phyloP scores from a whole-genome alignment of 2,797 vertebrate genomes.

The Rhinichthys osculus region DNA sequence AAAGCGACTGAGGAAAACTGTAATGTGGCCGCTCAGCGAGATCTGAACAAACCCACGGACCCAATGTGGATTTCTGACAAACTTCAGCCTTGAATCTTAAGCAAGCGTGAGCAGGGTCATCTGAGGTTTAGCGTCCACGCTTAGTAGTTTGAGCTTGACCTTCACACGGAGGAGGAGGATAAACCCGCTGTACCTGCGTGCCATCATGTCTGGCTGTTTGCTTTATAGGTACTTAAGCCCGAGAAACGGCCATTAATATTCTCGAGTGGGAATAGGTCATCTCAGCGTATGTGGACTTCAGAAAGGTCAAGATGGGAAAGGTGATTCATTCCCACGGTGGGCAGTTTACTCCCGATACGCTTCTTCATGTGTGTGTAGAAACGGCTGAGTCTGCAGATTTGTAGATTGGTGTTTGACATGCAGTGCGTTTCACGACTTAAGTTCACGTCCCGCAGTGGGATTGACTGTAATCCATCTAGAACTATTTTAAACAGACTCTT shows the following conservation, averaged over 20 bases:
- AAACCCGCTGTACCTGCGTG: constrained; percentile 51
- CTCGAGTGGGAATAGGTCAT: neutral
- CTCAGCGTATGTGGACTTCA: constrained; percentile 10
- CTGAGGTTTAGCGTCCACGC: constrained; percentile 34
- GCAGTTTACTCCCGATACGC: neutral
- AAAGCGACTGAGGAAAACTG: no score
- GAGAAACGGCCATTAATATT: constrained; percentile 36
- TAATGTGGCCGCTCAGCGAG: neutral
- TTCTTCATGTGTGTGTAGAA: neutral
- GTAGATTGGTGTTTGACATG: neutral
- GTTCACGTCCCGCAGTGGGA: neutral
- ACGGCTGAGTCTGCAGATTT: neutral
- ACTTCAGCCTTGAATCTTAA: constrained; percentile 34
- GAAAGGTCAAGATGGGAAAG: neutral
- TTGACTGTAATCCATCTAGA: neutral
- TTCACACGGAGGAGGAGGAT: constrained; percentile 45
- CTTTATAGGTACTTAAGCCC: constrained; percentile 10
- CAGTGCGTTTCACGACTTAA: neutral
- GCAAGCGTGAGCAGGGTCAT: constrained; percentile 33
- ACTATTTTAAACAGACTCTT: neutral
- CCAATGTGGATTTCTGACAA: constrained; percentile 4
- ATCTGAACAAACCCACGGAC: neutral
- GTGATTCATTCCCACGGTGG: neutral
- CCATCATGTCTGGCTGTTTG: constrained; percentile 42
- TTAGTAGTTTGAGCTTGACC: constrained; percentile 49